phyloP scores from a whole-genome alignment of 2,113 vertebrate species.

The Alaudala cheleensis region DNA sequence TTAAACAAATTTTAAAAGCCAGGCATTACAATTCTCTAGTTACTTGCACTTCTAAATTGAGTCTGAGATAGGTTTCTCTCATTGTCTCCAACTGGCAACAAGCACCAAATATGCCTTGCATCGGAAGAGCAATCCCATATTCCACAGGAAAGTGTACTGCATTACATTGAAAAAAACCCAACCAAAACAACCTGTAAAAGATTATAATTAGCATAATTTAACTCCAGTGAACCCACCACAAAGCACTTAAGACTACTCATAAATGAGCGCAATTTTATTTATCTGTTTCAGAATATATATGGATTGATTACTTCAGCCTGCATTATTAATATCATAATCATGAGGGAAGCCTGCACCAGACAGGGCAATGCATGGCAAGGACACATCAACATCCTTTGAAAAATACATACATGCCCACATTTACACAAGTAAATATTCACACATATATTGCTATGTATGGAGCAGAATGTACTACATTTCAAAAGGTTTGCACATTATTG shows the following conservation, averaged over 20 bases:
- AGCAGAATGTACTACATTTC: background rate
- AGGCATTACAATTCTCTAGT: background rate
- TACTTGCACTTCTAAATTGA: background rate
- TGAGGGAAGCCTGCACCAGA: background rate
- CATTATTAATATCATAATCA: background rate
- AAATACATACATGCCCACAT: fast-evolving
- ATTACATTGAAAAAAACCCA: background rate
- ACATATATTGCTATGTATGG: background rate
- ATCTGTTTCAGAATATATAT: background rate
- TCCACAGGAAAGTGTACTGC: background rate
- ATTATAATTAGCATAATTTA: background rate
- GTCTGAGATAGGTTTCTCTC: background rate
- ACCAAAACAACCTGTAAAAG: background rate
- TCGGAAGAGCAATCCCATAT: background rate
- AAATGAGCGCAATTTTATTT: background rate
- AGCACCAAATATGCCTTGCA: background rate
- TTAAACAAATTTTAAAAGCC: background rate
- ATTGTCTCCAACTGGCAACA: background rate
- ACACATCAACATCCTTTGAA: background rate
- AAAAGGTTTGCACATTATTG: background rate
- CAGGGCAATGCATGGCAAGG: background rate
- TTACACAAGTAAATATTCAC: background rate
- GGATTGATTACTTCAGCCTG: background rate
- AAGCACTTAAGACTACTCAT: background rate
- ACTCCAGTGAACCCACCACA: background rate